Evolutionary conservation across 2,113 vertebrate genomes (phyloP).

Genomic region (Riparia riparia): DNA sequence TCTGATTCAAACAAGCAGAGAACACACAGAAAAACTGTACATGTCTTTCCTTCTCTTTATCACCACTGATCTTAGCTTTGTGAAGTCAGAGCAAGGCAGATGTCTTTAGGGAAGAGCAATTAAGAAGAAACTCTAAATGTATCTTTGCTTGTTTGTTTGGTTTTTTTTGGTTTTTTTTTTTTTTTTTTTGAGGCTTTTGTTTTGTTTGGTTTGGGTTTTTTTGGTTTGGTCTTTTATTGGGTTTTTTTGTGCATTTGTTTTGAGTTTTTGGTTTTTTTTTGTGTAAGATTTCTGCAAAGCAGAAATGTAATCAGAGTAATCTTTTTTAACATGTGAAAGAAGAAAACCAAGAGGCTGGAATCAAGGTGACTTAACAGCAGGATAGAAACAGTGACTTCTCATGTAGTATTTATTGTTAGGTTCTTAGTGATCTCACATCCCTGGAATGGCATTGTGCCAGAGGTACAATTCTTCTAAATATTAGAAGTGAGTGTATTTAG

Average conservation of each 20-base stretch:
- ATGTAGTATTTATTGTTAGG: background rate
- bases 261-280: background rate
- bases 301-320: background rate
- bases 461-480: background rate
- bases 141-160: background rate
- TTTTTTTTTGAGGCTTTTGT: no score
- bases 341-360: background rate
- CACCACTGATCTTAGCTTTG: background rate
- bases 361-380: background rate
- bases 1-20: background rate
- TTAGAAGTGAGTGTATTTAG: background rate
- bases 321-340: background rate
- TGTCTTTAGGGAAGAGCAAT: background rate
- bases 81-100: background rate
- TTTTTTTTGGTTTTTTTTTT: background rate
- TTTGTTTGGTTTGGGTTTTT: background rate
- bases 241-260: background rate
- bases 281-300: background rate
- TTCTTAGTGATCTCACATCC: background rate
- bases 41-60: background rate
- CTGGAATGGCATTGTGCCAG: background rate
- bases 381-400: background rate
- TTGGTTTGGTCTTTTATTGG: background rate
- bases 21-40: background rate
- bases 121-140: background rate